Evolutionary conservation across 2,113 vertebrate species (phyloP), one percentile per base, ranked within the genome.

Genomic region (Acrocephalus kingi): DNA sequence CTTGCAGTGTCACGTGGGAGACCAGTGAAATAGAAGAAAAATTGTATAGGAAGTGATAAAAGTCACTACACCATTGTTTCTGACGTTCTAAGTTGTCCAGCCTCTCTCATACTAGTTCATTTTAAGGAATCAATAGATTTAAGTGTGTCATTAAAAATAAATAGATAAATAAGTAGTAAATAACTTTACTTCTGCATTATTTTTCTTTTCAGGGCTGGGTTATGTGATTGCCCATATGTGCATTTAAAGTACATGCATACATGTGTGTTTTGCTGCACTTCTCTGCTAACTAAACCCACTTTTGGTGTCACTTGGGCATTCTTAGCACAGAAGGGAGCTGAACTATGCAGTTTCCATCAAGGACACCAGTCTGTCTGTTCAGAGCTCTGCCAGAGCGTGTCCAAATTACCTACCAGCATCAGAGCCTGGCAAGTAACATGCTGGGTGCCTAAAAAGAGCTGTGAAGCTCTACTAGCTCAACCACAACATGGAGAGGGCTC

Each of bases 141-240:
- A 72, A 58, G 49, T 45, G 22, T 71, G 23, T 63, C 3, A 24
- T 43, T 77, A 63, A 62, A 81, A 86, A 67, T 20, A 79, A 78
- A 64, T 21, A 35, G 35, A 35, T 35, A 68, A 63, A 39, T 37
- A 71, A 39, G 7, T 48, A 64, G 35, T 61, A 39, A n/a, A n/a
- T 9, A 64, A 55, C 8, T 14, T 79, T 76, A 25, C 5, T 52
- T 68, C 41, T 37, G 30, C 52, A 15, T 10, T 12, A 15, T 25
- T 49, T 69, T 61, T 59, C 52, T 59, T 76, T 48, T 21, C 6
- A 69, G 52, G 52, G 7, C 46, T 69, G 52, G 6, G 15, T 14
- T 51, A 37, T 7, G 10, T 22, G 11, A 13, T 45, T n/a, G 19
- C 24, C 24, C 14, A 0, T 33, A 37, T 4, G 2, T 39, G 30